Base-by-base conservation (phyloP, 1,140 invertebrate genomes). In the Ceratina japonica region DNA sequence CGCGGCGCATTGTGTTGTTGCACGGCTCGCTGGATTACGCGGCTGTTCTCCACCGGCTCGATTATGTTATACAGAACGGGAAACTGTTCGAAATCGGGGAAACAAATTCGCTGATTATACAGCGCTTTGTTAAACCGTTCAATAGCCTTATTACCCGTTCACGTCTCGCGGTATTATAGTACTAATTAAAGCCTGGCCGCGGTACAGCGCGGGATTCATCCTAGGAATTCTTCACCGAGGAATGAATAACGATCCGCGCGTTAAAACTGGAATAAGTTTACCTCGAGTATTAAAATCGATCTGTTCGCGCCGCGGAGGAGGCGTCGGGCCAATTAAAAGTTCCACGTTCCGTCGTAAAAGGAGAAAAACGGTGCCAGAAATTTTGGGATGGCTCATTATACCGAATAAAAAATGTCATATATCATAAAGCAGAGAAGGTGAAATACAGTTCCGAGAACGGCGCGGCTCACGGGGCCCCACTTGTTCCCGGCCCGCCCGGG, bases 21-120 rank as follows among this genome's bases (percentile, higher is more conserved):
- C 79, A 72, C 68, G 51, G 54, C 66, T 10, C 73, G 73, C 79
- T 82, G 73, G 70, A 86, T 86, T 80, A 75, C 61, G 49, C 71
- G 71, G 10, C 54, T 49, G 31, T 51, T 37, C 63, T 69, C 76
- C 37, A 44, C 37, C 37, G 37, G 5, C 5, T 8, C 37, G 37
- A 44, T 44, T 44, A 44, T 44, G 37, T 44, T 44, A 75, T 15
- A 37, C 10, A 0, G 63, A 51, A 0, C 16, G 7, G 18, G 13
- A 37, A 75, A 24, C 20, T 44, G 13, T 59, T n/a, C 2, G 3
- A 54, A 54, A 27, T 64, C 24, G 7, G 10, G n/a, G 16, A 13
- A 54, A 16, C 51, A 64, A 74, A 65, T 74, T 37, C 5, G 13
- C 7, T 13, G 49, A 54, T 49, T 64, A 44, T 44, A 44, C 37